Conservation (phyloP, 2,888 invertebrate species). For the Piscicola geometra region DNA sequence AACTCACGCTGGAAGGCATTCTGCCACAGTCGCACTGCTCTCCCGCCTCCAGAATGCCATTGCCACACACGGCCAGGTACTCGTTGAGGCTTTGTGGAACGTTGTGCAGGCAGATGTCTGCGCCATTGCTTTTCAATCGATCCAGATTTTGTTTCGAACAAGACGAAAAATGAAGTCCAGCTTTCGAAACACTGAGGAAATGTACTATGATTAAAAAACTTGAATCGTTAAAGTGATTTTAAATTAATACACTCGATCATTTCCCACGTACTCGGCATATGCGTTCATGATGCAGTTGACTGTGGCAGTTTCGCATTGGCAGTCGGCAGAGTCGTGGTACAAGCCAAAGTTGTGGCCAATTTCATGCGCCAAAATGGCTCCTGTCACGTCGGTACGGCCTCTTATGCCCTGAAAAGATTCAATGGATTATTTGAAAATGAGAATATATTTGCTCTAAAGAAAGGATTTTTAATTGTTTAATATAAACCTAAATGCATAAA, state of each 20-base stretch:
- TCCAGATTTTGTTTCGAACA: neutral
- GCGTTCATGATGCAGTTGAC: conserved; percentile 85
- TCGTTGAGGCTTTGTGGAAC: neutral
- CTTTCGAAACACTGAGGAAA: neutral
- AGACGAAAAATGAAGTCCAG: conserved; percentile 1
- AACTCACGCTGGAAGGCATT: neutral
- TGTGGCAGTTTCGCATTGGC: conserved; percentile 64
- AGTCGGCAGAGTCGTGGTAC: conserved; percentile 84
- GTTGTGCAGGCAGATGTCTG: conserved; percentile 24
- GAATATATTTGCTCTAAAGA: too few species aligned
- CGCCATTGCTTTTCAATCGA: neutral
- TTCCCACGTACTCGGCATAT: conserved; percentile 73
- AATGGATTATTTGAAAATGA: too few species aligned
- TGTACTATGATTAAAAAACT: too few species aligned
- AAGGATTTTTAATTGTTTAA: too few species aligned
- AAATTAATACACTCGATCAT: too few species aligned
- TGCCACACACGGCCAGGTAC: conserved; percentile 15
- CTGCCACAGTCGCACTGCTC: conserved; percentile 30
- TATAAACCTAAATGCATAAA: too few species aligned
- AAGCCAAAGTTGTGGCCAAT: conserved; percentile 98
- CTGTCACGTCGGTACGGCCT: conserved; percentile 53
- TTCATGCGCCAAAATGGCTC: conserved; percentile 94
- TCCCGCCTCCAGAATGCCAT: conserved; percentile 25
- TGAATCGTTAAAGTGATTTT: too few species aligned
- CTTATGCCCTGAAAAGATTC: conserved; percentile 14